Evolutionary conservation across 2,113 vertebrate genomes (phyloP), one percentile per base, ranked within the genome.

Genomic region (Macquaria australasica): DNA sequence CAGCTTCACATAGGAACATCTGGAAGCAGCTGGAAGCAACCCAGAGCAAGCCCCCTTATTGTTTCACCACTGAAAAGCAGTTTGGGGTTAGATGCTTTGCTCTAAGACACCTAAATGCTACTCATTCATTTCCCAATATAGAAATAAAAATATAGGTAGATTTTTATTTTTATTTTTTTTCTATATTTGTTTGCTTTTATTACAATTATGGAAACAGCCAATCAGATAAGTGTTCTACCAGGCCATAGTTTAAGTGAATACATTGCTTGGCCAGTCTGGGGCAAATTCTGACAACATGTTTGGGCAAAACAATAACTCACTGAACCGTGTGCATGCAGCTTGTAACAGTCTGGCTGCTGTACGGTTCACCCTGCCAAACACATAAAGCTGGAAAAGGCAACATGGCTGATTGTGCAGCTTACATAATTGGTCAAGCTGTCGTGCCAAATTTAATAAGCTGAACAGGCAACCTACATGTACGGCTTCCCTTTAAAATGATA

Each of bases 341-440:
- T 86, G 63, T 31, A 80, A 58, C 71, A 6, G 72, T 72, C 23
- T 84, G 78, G 89, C 84, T 59, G 77, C 67, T 74, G 71, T 34
- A 5, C 34, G 58, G 45, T 28, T 71, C 39, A 20, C 9, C 11
- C 37, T 79, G 85, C 77, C 87, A 89, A 77, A 79, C 73, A 34
- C 69, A 69, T 68, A 69, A 60, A 72, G 66, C 68, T 73, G 67
- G 73, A 71, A 78, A 77, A 72, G 59, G 43, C 37, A 81, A 81
- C 67, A 74, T 51, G 77, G 87, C 87, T 78, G 87, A 59, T 71
- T 73, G 53, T 77, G 80, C 66, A 56, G 66, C 68, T 78, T 11
- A 15, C 50, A 70, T 86, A 89, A 92, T 84, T 87, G 89, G 80
- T 79, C 82, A 91, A 84, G 84, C 82, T 89, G 86, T 70, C 53